Evolutionary conservation across 2,113 vertebrate genomes (phyloP), one percentile per base, ranked within the genome.

Genomic region (Aegithalos caudatus): DNA sequence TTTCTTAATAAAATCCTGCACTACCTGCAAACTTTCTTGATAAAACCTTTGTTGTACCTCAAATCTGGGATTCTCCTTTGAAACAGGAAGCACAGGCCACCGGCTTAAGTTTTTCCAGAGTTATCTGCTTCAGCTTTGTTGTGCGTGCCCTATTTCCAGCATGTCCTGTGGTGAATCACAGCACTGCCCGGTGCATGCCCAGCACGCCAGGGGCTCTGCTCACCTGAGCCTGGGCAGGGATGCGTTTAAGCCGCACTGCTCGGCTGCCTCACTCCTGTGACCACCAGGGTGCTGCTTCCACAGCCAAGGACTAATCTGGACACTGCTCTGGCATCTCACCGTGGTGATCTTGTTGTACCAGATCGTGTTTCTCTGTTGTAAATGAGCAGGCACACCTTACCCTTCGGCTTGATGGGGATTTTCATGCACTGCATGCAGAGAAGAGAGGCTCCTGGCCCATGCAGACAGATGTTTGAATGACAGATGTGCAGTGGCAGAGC

Each of bases 141-240:
- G 33, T 74, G 38, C 23, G 2, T 35, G 14, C 25, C 33, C 2
- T 1, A 0, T 48, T 86, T 87, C 13, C 40, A 24, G 14, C 37
- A 19, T 1, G 27, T 44, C 12, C 16, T 44, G 37, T 6, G 38
- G 60, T 1, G 11, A 31, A 29, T 61, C 69, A 8, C 25, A 50
- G 40, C 22, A 14, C 17, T 15, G 5, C 9, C 2, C 2, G 0
- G 7, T 51, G 61, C 2, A 1, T 9, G 18, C 25, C 7, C 56
- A 29, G 24, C 15, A 3, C 14, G 42, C 21, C 20, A 24, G 5
- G 6, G 18, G 47, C 22, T 20, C 0, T 22, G 57, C 48, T 80
- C 38, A 37, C 20, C 69, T 18, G 23, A 66, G 23, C 19, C 50
- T 8, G 2, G 18, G 18, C 33, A n/a, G 38, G 13, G 29, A 53